phyloP scores from a whole-genome alignment of 2,888 invertebrate genomes.

The Eupithecia inturbata region DNA sequence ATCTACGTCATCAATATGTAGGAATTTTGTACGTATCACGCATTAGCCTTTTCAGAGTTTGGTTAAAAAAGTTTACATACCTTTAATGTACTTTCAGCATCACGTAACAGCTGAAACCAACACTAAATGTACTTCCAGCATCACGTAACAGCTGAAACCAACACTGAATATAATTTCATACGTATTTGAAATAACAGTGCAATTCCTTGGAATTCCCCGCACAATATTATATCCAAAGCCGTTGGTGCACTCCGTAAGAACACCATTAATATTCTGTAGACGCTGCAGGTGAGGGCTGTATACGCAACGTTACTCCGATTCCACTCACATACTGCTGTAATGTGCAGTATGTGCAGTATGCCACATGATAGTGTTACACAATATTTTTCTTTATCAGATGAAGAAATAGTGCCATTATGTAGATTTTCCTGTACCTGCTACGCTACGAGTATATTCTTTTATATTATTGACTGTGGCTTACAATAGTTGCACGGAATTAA shows the following conservation, averaged over 20 bases:
- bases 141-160: neutral
- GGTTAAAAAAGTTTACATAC: too few relatives aligned
- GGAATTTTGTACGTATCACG: neutral
- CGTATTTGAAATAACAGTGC: constrained; percentile 1
- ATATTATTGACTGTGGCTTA: neutral
- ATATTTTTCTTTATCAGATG: constrained; percentile 6
- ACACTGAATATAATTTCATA: constrained; percentile 1
- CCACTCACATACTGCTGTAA: constrained; percentile 22
- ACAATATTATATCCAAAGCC: constrained; percentile 11
- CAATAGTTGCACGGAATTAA: neutral
- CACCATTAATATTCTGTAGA: constrained; percentile 26
- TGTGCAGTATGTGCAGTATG: constrained; percentile 4
- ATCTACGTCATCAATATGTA: neutral
- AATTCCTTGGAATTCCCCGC: neutral
- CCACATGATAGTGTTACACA: constrained; percentile 7
- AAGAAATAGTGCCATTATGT: neutral
- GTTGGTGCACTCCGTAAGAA: constrained; percentile 22
- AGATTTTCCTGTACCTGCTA: neutral
- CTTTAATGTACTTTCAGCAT: neutral
- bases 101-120: constrained; percentile 2
- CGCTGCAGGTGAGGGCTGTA: constrained; percentile 20
- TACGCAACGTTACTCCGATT: constrained; percentile 4
- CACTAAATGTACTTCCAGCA: neutral
- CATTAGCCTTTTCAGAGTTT: neutral
- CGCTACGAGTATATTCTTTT: neutral